Evolutionary conservation across 2,113 vertebrate species (phyloP).

Genomic region (Dipodomys ordii): DNA sequence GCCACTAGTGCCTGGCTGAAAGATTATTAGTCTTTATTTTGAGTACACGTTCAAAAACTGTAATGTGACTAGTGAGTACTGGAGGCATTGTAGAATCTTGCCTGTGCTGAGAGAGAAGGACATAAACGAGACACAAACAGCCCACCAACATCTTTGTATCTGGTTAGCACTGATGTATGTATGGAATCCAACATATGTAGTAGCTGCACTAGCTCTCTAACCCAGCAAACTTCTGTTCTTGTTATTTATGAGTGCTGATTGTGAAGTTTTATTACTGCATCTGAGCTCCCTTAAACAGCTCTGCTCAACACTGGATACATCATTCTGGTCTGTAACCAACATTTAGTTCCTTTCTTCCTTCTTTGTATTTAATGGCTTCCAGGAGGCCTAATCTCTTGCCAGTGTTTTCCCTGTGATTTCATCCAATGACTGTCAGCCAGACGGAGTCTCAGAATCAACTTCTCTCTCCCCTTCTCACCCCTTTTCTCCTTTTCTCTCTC

Average conservation of each 20-base stretch:
- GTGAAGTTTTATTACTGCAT: slow-evolving; percentile 66
- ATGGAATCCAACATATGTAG: slow-evolving; percentile 27
- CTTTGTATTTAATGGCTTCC: slow-evolving; percentile 76
- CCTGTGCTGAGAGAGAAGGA: slow-evolving; percentile 16
- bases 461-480: slow-evolving; percentile 33
- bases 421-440: slow-evolving; percentile 62
- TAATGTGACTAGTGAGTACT: not conserved
- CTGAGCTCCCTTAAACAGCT: slow-evolving; percentile 57
- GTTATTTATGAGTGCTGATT: slow-evolving; percentile 67
- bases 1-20: too few species aligned
- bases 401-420: slow-evolving; percentile 74
- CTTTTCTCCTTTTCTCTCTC: not conserved
- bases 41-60: slow-evolving; percentile 26
- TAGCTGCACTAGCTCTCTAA: slow-evolving; percentile 48
- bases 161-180: not conserved
- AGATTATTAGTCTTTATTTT: slow-evolving; percentile 16
- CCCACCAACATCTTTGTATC: slow-evolving; percentile 46
- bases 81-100: not conserved
- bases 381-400: slow-evolving; percentile 70
- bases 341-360: slow-evolving; percentile 58
- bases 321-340: slow-evolving; percentile 50
- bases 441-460: slow-evolving; percentile 41
- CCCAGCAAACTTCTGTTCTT: slow-evolving; percentile 51
- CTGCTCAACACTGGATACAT: slow-evolving; percentile 45
- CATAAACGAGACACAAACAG: not conserved